A percentile compares a stretch with the other conserved stretches of the same genome.
These are phyloP conservation scores for Malurus leucopterus DNA, from an alignment of 2,797 vertebrate genomes.

Conservation along the genomic window DNA sequence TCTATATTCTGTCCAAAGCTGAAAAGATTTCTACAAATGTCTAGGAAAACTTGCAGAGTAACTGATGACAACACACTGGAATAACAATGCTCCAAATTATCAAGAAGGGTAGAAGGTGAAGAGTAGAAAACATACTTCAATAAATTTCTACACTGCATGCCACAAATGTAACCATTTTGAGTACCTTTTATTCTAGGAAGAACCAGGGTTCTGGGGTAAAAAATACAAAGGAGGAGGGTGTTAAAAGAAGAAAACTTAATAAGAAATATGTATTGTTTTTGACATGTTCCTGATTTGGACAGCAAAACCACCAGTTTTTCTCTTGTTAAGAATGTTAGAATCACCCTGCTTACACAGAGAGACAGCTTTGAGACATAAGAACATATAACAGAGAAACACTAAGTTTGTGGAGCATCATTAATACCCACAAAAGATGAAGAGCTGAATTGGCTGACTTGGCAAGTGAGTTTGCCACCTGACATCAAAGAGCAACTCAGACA, in stretches of 20 bases:
- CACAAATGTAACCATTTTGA: not conserved
- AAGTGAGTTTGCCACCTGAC: not conserved
- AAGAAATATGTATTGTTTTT: not conserved
- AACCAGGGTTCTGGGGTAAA: accelerated
- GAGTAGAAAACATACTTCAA: not conserved
- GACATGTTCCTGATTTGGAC: not conserved
- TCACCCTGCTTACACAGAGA: not conserved
- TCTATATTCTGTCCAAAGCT: not conserved
- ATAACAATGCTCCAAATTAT: not conserved
- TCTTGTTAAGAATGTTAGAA: not conserved
- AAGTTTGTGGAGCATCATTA: not conserved
- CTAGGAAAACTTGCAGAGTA: not conserved
- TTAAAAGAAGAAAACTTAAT: not conserved
- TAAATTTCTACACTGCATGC: not conserved
- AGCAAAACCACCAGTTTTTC: not conserved
- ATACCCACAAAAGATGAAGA: not conserved
- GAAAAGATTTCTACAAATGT: not conserved
- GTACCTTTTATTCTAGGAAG: not conserved
- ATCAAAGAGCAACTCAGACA: not conserved
- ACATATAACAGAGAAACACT: not conserved
- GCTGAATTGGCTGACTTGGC: not conserved
- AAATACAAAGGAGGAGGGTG: not conserved
- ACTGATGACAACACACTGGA: not conserved
- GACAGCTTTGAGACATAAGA: not conserved
- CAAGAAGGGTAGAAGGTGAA: not conserved